phyloP scores from a whole-genome alignment of 2,888 invertebrate species.

The Pomacea canaliculata region DNA sequence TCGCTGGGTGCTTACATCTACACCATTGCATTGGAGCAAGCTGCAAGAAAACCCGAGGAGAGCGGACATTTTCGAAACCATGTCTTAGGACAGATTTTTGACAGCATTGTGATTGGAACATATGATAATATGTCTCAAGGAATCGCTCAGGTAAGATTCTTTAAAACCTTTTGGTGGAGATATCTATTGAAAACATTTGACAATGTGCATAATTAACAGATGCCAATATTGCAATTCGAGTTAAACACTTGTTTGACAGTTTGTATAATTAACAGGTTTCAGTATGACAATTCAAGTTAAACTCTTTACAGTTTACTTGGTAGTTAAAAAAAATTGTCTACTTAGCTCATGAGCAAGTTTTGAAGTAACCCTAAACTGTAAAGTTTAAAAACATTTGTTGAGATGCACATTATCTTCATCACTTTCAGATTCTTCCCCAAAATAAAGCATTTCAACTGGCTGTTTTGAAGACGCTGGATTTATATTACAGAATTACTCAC shows the following conservation, averaged over 20 bases:
- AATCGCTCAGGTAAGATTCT: constrained; percentile 29
- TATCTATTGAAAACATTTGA: too few species aligned
- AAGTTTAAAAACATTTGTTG: too few species aligned
- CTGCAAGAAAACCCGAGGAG: constrained; percentile 23
- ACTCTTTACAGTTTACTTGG: too few species aligned
- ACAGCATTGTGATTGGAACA: constrained; percentile 48
- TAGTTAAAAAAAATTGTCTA: too few species aligned
- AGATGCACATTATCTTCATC: neutral
- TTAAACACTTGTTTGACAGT: too few species aligned
- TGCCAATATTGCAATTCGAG: too few species aligned
- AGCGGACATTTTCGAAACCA: constrained; percentile 33
- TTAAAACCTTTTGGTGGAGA: neutral
- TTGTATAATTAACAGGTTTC: too few species aligned
- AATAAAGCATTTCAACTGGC: constrained; percentile 26
- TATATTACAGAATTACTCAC: constrained; percentile 40
- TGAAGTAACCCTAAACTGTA: too few species aligned
- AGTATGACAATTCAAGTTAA: too few species aligned
- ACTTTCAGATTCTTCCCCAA: constrained; percentile 20
- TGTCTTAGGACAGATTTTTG: constrained; percentile 47
- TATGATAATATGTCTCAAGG: constrained; percentile 47
- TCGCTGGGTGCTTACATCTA: constrained; percentile 51
- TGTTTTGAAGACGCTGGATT: constrained; percentile 26
- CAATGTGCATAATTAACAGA: too few species aligned
- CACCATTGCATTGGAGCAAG: constrained; percentile 32
- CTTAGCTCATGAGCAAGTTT: too few species aligned